A percentile compares a stretch with the other conserved stretches of the same genome.
These are phyloP conservation scores for Pimpla rufipes DNA, from an alignment of 2,888 invertebrate species.

Conservation along the genomic window DNA sequence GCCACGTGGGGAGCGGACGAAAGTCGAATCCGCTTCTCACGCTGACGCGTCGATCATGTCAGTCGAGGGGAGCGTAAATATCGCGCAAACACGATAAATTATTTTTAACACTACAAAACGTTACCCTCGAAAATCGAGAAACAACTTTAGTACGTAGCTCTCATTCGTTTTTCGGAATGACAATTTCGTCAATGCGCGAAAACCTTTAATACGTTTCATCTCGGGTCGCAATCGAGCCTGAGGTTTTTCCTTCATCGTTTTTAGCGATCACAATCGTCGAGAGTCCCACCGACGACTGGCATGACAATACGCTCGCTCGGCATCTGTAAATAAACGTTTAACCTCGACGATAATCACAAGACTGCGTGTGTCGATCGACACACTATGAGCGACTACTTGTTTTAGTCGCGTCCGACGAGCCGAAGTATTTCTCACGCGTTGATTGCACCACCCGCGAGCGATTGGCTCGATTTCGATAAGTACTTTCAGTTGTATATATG, in stretches of 20 bases:
- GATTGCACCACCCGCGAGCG: not conserved
- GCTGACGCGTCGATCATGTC: not conserved
- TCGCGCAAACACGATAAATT: not conserved
- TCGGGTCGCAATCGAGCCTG: not conserved
- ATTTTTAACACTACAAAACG: not conserved
- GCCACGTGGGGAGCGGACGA: not conserved
- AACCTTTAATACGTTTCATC: not conserved
- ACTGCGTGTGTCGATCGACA: not conserved
- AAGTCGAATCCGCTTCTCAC: not conserved
- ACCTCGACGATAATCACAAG: not conserved
- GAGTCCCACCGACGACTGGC: slow-evolving; percentile 13
- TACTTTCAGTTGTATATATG: slow-evolving; percentile 39
- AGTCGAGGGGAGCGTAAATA: not conserved
- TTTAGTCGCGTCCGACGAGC: not conserved
- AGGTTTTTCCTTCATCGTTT: not conserved
- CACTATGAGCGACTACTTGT: not conserved
- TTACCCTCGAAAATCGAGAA: not conserved
- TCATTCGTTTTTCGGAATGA: no score
- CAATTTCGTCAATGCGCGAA: not conserved
- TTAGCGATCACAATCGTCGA: slow-evolving; percentile 2
- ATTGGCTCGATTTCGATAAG: slow-evolving; percentile 1
- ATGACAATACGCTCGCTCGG: slow-evolving; percentile 32
- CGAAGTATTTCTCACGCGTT: slow-evolving; percentile 9
- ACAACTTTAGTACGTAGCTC: not conserved
- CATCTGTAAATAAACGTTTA: slow-evolving; percentile 45